Base-by-base conservation (phyloP, 2,888 invertebrate species). In the Abrostola triplasia region DNA sequence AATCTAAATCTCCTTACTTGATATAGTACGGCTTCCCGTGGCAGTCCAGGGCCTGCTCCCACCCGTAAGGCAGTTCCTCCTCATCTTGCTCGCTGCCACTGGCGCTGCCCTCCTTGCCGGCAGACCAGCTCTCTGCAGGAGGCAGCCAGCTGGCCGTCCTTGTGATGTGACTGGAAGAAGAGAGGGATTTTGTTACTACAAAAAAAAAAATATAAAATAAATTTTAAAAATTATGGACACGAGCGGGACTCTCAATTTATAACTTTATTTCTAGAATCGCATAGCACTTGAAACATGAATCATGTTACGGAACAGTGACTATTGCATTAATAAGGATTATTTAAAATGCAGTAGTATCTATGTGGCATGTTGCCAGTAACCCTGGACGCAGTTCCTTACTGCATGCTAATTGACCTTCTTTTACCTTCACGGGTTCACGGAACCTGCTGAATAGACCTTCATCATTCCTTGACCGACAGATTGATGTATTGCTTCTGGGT, bases 91-190 rank as follows among this genome's bases (percentile, higher is more conserved):
- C 85, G 95, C 80, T 78, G 70, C 83, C 74, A n/a, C 77, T 78
- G 54, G 77, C 80, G 59, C 86, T 88, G 62, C 84, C 86, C 11
- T 82, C 92, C 86, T 88, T 84, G 86, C 92, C 88, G 73, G 93
- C 64, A 0, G 90, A 84, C 98, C 98, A 98, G 84, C 97, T 96
- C 87, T 98, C 98, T 36, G 96, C 96, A 5, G 98, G 98, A 0
- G 98, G 98, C 76, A 98, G 91, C 98, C 98, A 98, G 81, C 97
- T 97, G 0, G 98, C 97, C 0, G 97, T 97, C 82, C 97, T 95
- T 35, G 97, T 97, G 85, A 97, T 95, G 92, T 98, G 98, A 89
- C 98, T 98, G 95, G 38, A 96, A 87, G 50, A 36, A 48, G 12
- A 59, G 49, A 48, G 12, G 0, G 2, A 36, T 0, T 0, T 36